Conservation (phyloP, 2,113 vertebrate genomes). For the human region GRCh38 chr2:229596501-229597000, state of each 20-base stretch:
- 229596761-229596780: too few relatives aligned
- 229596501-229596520: background rate
- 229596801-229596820: background rate
- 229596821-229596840: background rate
- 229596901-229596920: accelerated
- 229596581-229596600: background rate
- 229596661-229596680: background rate
- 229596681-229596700: background rate
- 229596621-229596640: accelerated
- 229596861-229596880: background rate
- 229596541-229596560: accelerated
- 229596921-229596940: background rate
- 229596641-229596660: background rate
- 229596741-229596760: background rate
- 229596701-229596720: background rate
- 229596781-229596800: background rate
- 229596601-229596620: background rate
- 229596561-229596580: accelerated
- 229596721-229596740: background rate
- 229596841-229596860: background rate
- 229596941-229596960: too few relatives aligned
- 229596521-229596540: background rate
- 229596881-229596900: background rate
- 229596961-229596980: too few relatives aligned
- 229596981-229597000: accelerated